A percentile compares a stretch with the other conserved stretches of the same genome.
These are phyloP conservation scores for Ranitomeya variabilis DNA, from an alignment of 2,113 vertebrate genomes.

Conservation along the genomic window DNA sequence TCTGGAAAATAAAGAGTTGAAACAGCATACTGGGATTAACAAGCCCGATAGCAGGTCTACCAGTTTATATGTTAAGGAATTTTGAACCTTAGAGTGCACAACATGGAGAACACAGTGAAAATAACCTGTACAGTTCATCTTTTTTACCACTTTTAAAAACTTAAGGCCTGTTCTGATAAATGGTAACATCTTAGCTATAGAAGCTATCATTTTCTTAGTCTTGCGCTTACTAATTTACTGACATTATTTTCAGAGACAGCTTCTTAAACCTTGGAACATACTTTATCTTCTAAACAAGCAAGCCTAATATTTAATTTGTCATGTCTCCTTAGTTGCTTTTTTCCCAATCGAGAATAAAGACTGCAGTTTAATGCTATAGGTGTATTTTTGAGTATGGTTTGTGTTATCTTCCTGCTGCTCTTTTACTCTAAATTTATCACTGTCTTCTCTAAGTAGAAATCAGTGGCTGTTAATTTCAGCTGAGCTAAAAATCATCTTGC, in stretches of 20 bases:
- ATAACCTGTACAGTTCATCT: background rate
- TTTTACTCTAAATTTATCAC: slow-evolving; percentile 42
- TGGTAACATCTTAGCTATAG: background rate
- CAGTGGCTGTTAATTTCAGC: slow-evolving; percentile 46
- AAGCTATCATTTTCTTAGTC: slow-evolving; percentile 23
- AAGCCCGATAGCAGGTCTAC: too few species aligned
- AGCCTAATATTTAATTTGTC: slow-evolving; percentile 39
- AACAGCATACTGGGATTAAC: too few species aligned
- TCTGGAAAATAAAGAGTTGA: too few species aligned
- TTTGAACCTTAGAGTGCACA: too few species aligned
- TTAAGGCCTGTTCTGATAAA: background rate
- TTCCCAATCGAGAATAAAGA: slow-evolving; percentile 35
- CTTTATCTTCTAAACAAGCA: slow-evolving; percentile 50
- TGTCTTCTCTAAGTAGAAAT: slow-evolving; percentile 11
- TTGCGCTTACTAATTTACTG: background rate
- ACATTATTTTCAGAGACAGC: slow-evolving; percentile 27
- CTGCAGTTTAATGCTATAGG: slow-evolving; percentile 23
- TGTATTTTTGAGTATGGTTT: slow-evolving; percentile 29
- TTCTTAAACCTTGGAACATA: slow-evolving; percentile 18
- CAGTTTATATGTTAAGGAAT: too few species aligned
- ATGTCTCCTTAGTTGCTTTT: slow-evolving; percentile 23
- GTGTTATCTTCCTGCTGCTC: slow-evolving; percentile 12
- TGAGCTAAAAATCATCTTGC: slow-evolving; percentile 36
- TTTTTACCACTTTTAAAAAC: background rate
- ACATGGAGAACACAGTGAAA: background rate